Conservation (phyloP, 2,113 vertebrate genomes). For the Bufo bufo region DNA sequence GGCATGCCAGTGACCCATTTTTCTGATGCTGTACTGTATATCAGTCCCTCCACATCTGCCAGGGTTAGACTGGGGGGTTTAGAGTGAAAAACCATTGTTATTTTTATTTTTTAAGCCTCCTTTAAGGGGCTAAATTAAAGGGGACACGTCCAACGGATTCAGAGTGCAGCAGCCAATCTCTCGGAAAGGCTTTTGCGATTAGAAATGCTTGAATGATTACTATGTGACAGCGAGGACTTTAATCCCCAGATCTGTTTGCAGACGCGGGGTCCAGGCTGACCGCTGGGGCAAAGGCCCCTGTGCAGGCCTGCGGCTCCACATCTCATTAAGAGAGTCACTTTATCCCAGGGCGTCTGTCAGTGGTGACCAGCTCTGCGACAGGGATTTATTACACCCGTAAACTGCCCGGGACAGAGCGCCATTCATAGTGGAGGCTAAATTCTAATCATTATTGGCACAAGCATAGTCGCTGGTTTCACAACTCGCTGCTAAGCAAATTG, state of each 20-base stretch:
- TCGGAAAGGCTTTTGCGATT: conserved; percentile 37
- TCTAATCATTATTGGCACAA: conserved; percentile 1
- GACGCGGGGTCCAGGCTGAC: conserved; percentile 39
- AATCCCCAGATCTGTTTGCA: conserved; percentile 54
- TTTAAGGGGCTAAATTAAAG: conserved; percentile 23
- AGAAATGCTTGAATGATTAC: conserved; percentile 53
- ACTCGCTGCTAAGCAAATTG: not conserved
- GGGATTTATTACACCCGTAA: conserved; percentile 47
- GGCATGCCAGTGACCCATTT: not conserved
- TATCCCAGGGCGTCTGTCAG: conserved; percentile 27
- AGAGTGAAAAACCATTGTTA: not conserved
- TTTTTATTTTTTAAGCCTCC: not conserved
- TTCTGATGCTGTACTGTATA: not conserved
- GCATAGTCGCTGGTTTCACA: not conserved
- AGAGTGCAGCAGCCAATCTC: conserved; percentile 8
- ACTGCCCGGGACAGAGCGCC: not conserved
- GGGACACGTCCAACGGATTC: not conserved
- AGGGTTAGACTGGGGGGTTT: not conserved
- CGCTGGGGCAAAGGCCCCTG: conserved; percentile 29
- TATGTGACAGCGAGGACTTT: conserved; percentile 39
- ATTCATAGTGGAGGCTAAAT: not conserved
- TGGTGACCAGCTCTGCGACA: conserved; percentile 2
- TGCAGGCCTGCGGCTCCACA: conserved; percentile 18
- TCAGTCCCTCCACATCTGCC: not conserved
- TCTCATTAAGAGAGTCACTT: conserved; percentile 46